Base-by-base conservation (phyloP, 2,888 invertebrate species). In the Machimus rusticus region DNA sequence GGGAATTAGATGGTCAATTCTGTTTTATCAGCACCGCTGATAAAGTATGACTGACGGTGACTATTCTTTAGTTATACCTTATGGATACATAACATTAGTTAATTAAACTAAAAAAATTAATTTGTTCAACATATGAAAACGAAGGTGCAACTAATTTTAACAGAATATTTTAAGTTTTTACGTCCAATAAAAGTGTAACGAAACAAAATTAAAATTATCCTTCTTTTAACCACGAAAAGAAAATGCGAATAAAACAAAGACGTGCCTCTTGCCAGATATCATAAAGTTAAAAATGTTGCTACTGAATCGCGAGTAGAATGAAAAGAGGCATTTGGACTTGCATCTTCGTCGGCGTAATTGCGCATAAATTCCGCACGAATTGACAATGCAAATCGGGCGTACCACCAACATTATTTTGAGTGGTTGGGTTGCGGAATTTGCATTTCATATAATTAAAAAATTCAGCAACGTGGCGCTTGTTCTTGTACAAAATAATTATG, bases 361-460 rank as follows among this genome's bases (percentile, higher is more conserved):
- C 28, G 23, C 23, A 66, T 19, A 19, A 66, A 66, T 66, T 66
- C 28, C 12, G 23, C 9, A 8, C 66, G 28, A 66, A 12, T 28
- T 66, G 28, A 23, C 66, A 66, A 66, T 66, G 66, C 28, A 66
- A 66, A 66, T 66, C 28, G 28, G 12, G 19, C 8, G 9, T 28
- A 66, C 19, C 66, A 66, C 2, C 66, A 66, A 12, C 28, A 23
- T 28, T 23, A 28, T 23, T 66, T 66, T 23, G 66, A 66, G 66
- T 37, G 79, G 51, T 23, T 16, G 19, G 55, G 28, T 23, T 14
- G 12, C 19, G 55, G 57, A 57, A 57, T 82, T 82, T 82, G 66
- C 82, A 57, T 82, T 82, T 82, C 12, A 55, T 19, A 23, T 28
- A 28, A 46, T 46, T 81, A 34, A 81, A 82, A 82, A 82, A 57